These are phyloP conservation scores for Solenopsis fugax DNA, from an alignment of 1,140 invertebrate species.

Conservation along the genomic window DNA sequence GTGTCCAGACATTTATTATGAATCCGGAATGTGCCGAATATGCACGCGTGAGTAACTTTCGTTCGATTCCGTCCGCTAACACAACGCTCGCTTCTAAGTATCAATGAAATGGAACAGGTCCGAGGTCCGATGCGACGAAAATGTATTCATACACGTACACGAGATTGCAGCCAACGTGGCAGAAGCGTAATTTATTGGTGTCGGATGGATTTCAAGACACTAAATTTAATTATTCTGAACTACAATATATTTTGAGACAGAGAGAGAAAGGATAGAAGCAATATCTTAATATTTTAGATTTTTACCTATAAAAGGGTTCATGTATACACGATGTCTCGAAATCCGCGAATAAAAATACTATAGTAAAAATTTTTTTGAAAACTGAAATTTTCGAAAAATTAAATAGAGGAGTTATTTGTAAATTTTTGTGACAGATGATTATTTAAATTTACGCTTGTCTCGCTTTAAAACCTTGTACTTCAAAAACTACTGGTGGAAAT, in stretches of 20 bases:
- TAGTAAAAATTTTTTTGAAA: too few species aligned
- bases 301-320: not conserved
- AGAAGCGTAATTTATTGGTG: not conserved
- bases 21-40: not conserved
- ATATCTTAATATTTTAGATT: slow-evolving; percentile 8
- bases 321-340: too few species aligned
- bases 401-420: too few species aligned
- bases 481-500: too few species aligned
- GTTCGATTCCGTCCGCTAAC: slow-evolving; percentile 6
- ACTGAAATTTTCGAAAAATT: too few species aligned
- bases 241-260: not conserved
- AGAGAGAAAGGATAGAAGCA: not conserved
- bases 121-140: not conserved
- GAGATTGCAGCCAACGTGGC: not conserved
- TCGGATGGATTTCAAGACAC: not conserved
- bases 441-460: too few species aligned
- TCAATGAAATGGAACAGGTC: slow-evolving; percentile 16
- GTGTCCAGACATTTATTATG: slow-evolving; percentile 17
- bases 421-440: too few species aligned
- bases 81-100: slow-evolving; percentile 18
- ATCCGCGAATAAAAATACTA: too few species aligned
- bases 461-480: too few species aligned
- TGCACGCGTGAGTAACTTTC: slow-evolving; percentile 15
- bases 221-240: not conserved
- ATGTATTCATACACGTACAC: slow-evolving; percentile 3